Evolutionary conservation across 2,113 vertebrate species (phyloP).

Genomic region (Origma solitaria): DNA sequence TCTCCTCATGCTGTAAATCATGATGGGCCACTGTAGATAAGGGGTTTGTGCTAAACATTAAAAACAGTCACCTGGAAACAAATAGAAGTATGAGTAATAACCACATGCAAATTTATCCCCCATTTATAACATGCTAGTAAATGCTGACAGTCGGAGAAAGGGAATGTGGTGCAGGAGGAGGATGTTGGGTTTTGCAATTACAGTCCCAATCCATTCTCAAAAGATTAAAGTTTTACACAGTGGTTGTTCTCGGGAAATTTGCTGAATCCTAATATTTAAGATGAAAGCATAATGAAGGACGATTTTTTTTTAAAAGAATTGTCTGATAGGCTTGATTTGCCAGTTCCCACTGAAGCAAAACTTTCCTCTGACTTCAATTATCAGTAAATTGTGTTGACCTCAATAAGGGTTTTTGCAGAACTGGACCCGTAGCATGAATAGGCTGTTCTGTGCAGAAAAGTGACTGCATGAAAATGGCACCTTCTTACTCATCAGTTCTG

Average conservation of each 20-base stretch:
- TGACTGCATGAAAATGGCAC: conserved; percentile 14
- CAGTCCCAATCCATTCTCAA: neutral
- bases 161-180: neutral
- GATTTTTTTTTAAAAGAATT: neutral
- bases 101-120: neutral
- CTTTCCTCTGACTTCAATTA: conserved; percentile 44
- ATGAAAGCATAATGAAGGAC: conserved; percentile 38
- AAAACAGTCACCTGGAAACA: conserved; percentile 7
- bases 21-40: neutral
- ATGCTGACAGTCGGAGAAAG: neutral
- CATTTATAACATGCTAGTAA: neutral
- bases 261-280: conserved; percentile 50
- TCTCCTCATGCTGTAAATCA: neutral
- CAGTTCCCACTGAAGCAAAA: conserved; percentile 32
- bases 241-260: conserved; percentile 30
- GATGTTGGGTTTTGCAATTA: conserved; percentile 13
- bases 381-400: conserved; percentile 54
- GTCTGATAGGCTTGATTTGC: conserved; percentile 37
- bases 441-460: neutral
- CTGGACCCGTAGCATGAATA: neutral
- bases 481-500: conserved; percentile 46
- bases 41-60: neutral
- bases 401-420: conserved; percentile 3
- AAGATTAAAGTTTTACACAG: conserved; percentile 59
- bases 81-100: neutral